These are phyloP conservation scores for Drosophila pseudoobscura DNA, from an alignment of 1,140 invertebrate species.

Conservation along the genomic window DNA sequence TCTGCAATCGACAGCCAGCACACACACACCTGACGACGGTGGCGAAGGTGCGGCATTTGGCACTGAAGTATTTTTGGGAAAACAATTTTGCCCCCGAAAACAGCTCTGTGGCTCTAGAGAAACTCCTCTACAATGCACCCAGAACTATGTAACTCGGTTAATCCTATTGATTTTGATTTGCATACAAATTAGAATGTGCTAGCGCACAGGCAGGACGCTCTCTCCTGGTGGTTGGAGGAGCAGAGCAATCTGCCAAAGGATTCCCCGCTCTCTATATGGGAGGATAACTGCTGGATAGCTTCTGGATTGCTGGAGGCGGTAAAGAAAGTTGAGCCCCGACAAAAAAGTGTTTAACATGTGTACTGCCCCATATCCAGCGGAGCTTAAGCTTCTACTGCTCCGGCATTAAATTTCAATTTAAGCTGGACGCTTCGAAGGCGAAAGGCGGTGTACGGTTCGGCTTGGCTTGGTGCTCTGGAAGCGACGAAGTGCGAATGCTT, in stretches of 20 bases:
- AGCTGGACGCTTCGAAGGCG: slow-evolving; percentile 51
- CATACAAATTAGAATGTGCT: slow-evolving; percentile 77
- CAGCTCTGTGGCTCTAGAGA: slow-evolving; percentile 33
- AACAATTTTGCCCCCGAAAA: slow-evolving; percentile 60
- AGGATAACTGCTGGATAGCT: slow-evolving; percentile 1
- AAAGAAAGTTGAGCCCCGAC: slow-evolving; percentile 33
- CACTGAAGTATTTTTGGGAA: slow-evolving; percentile 73
- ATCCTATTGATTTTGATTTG: slow-evolving; percentile 82
- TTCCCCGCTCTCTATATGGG: slow-evolving; percentile 48
- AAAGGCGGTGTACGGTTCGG: neutral
- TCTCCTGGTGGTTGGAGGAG: slow-evolving; percentile 30
- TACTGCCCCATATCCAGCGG: slow-evolving; percentile 60
- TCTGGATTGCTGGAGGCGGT: slow-evolving; percentile 12
- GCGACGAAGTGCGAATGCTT: slow-evolving; percentile 78
- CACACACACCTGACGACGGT: slow-evolving; percentile 4
- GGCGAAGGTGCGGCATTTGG: slow-evolving; percentile 6
- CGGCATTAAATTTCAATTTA: slow-evolving; percentile 79
- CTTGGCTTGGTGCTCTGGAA: slow-evolving; percentile 46
- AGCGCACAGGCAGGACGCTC: slow-evolving; percentile 19
- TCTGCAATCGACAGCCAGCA: slow-evolving; percentile 15
- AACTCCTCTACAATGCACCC: slow-evolving; percentile 45
- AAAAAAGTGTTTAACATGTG: slow-evolving; percentile 79
- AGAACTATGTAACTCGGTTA: slow-evolving; percentile 71
- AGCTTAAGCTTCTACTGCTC: slow-evolving; percentile 54
- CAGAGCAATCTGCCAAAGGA: slow-evolving; percentile 69